Percentiles rank a stretch among this genome's conserved stretches.
These are phyloP conservation scores for Gallinago undulata DNA, from an alignment of 2,113 vertebrate genomes.

Conservation along the genomic window DNA sequence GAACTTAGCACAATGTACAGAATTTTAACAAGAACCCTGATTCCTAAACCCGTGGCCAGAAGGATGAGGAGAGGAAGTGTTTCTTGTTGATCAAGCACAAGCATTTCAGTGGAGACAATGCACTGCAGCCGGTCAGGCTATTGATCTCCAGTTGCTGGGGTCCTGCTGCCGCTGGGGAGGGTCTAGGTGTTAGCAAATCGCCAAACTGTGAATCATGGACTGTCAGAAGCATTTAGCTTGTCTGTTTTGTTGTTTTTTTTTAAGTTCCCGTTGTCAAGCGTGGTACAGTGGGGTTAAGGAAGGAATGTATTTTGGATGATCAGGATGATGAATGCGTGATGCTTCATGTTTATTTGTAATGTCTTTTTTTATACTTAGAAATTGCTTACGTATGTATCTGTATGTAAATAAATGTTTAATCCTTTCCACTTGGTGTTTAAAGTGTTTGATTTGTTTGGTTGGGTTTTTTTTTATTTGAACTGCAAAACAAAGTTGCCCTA, in stretches of 20 bases:
- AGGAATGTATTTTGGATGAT: slow-evolving; percentile 67
- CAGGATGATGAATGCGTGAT: slow-evolving; percentile 72
- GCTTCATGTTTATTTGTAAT: slow-evolving; percentile 70
- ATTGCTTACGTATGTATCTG: slow-evolving; percentile 69
- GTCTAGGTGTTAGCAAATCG: slow-evolving; percentile 10
- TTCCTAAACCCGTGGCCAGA: neutral
- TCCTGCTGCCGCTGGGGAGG: slow-evolving; percentile 12
- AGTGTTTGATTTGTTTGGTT: neutral
- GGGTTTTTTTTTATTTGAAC: neutral
- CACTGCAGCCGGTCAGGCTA: neutral
- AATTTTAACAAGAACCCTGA: neutral
- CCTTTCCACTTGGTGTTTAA: slow-evolving; percentile 50
- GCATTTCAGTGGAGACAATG: neutral
- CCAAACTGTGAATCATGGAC: slow-evolving; percentile 46
- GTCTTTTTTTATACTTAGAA: slow-evolving; percentile 69
- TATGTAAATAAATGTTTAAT: slow-evolving; percentile 78
- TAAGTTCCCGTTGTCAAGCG: slow-evolving; percentile 59
- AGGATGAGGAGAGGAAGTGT: neutral
- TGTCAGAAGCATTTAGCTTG: slow-evolving; percentile 22
- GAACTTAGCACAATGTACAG: slow-evolving; percentile 63
- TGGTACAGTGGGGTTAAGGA: slow-evolving; percentile 58
- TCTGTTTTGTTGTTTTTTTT: neutral
- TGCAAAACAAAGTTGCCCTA: neutral
- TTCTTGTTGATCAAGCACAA: slow-evolving; percentile 48
- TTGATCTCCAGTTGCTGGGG: neutral